Conservation (phyloP, 2,797 vertebrate species). For the Gorsachius magnificus region DNA sequence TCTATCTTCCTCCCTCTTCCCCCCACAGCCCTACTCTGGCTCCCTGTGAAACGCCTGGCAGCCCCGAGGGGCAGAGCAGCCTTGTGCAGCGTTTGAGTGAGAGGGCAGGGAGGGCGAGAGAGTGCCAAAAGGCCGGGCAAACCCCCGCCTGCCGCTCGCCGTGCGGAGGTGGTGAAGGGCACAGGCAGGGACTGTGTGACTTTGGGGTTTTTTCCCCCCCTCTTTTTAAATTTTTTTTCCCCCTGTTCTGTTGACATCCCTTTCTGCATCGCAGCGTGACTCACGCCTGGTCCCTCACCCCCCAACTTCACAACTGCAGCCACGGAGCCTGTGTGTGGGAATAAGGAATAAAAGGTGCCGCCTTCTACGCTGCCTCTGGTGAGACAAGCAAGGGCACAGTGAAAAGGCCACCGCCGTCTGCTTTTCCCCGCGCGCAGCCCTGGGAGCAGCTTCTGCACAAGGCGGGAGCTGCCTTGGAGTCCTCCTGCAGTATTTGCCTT, state of each 20-base stretch:
- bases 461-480: background rate
- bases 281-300: background rate
- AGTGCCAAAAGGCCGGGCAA: background rate
- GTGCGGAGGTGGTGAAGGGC: background rate
- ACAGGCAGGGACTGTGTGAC: background rate
- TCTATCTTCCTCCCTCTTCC: background rate
- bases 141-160: background rate
- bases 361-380: background rate
- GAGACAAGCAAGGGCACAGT: background rate
- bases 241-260: background rate
- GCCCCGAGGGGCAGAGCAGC: background rate
- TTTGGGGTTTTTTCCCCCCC: fast-evolving
- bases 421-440: background rate
- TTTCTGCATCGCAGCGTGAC: background rate
- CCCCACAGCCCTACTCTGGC: background rate
- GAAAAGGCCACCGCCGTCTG: background rate
- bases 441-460: background rate
- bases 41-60: background rate
- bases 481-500: background rate
- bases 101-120: background rate
- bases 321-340: background rate
- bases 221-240: background rate
- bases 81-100: background rate
- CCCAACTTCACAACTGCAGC: background rate
- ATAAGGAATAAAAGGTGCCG: background rate